These are phyloP conservation scores for Phoxinus phoxinus DNA, from an alignment of 2,113 vertebrate species.

Conservation along the genomic window DNA sequence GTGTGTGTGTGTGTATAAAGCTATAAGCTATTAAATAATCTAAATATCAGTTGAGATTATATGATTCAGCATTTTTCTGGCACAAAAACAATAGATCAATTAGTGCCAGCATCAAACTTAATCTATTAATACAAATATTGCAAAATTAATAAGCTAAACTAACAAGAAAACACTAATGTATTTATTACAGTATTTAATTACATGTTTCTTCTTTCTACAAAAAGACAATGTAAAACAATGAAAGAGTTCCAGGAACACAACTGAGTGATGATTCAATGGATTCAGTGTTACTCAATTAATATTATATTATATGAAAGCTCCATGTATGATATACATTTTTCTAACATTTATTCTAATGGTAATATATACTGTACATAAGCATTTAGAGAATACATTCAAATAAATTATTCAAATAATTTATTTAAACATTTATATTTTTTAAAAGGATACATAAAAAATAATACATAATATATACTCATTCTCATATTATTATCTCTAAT, in stretches of 20 bases:
- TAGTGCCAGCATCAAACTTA: background rate
- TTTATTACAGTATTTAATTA: background rate
- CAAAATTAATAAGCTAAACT: background rate
- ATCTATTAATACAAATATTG: background rate
- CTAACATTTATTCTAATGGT: no score
- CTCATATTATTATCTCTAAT: background rate
- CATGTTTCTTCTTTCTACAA: background rate
- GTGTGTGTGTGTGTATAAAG: background rate
- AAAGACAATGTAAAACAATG: background rate
- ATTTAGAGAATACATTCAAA: no score
- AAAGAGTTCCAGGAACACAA: background rate
- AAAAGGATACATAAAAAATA: no score
- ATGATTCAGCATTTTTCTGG: background rate
- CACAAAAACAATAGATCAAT: background rate
- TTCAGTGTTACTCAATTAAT: background rate
- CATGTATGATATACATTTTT: no score
- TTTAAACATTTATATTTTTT: no score
- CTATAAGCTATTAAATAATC: background rate
- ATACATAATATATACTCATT: no score
- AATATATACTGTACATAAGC: no score
- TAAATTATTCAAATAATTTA: no score
- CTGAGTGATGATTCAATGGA: background rate
- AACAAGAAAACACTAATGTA: background rate
- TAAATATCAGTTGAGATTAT: background rate
- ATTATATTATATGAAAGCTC: no score